Percentiles rank a stretch among this genome's conserved stretches.
phyloP scores from a whole-genome alignment of 2,888 invertebrate species.

The Eupithecia vulgata region DNA sequence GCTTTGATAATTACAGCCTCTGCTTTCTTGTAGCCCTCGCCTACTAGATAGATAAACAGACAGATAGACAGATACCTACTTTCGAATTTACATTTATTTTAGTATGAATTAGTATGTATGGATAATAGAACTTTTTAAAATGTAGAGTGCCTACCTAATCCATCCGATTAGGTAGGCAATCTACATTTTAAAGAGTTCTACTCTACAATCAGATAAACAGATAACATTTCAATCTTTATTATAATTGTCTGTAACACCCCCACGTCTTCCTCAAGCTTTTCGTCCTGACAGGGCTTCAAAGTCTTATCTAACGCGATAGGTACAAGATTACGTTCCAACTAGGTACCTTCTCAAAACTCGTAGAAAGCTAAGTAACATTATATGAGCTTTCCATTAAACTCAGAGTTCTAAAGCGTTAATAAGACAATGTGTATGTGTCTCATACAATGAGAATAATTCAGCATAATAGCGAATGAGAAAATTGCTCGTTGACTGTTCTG shows the following conservation, averaged over 20 bases:
- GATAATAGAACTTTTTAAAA: too few species aligned
- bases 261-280: not conserved
- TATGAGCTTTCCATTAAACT: constrained; percentile 48
- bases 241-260: not conserved
- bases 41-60: too few species aligned
- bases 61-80: too few species aligned
- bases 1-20: too few species aligned
- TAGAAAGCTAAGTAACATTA: constrained; percentile 29
- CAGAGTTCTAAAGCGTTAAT: constrained; percentile 56
- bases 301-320: not conserved
- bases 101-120: too few species aligned
- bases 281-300: too few species aligned
- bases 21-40: too few species aligned
- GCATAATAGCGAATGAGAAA: constrained; percentile 79
- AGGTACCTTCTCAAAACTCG: constrained; percentile 15
- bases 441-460: constrained; percentile 77
- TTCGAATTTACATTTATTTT: too few species aligned
- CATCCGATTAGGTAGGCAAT: too few species aligned
- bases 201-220: too few species aligned
- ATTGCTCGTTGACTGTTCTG: constrained; percentile 72
- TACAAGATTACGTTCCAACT: not conserved
- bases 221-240: too few species aligned
- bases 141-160: too few species aligned
- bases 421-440: constrained; percentile 69
- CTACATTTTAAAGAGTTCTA: not conserved